A percentile compares a stretch with the other conserved stretches of the same genome.
Conservation (phyloP, 2,888 invertebrate species). For the Unio pictorum region DNA sequence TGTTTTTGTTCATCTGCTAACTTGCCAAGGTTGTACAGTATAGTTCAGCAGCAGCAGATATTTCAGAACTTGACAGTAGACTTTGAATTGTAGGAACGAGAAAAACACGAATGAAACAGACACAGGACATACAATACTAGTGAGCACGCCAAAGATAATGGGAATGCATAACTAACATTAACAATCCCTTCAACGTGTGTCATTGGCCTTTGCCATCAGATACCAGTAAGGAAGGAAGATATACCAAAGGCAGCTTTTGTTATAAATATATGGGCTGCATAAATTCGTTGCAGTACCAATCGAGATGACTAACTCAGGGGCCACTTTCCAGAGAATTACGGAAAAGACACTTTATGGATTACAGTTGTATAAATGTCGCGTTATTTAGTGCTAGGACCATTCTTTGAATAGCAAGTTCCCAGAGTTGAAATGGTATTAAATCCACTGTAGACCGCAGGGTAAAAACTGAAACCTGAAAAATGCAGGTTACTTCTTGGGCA, state of each 20-base stretch:
- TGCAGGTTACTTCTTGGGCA: constrained; percentile 21
- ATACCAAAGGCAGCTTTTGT: constrained; percentile 29
- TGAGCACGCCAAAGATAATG: constrained; percentile 12
- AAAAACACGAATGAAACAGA: background rate
- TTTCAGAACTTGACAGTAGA: constrained; percentile 8
- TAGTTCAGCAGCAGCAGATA: background rate
- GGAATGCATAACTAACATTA: constrained; percentile 7
- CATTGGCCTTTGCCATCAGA: constrained; percentile 8
- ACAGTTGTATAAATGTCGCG: constrained; percentile 6
- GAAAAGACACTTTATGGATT: constrained; percentile 12
- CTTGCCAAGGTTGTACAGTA: too few relatives aligned
- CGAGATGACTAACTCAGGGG: constrained; percentile 11
- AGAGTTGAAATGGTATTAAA: constrained; percentile 12
- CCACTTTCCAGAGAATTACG: constrained; percentile 16
- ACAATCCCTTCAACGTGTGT: constrained; percentile 4
- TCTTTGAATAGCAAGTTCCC: constrained; percentile 16
- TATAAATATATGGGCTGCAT: constrained; percentile 23
- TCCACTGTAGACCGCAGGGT: constrained; percentile 1
- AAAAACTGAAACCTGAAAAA: constrained; percentile 17
- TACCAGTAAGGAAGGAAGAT: constrained; percentile 23
- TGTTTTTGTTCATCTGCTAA: constrained; percentile 5
- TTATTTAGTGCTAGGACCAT: too few relatives aligned
- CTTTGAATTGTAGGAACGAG: constrained; percentile 10
- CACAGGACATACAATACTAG: constrained; percentile 1
- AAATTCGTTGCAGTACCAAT: constrained; percentile 5